Evolutionary conservation across 2,113 vertebrate species (phyloP), one percentile per base, ranked within the genome.

Genomic region (Leptosomus discolor): DNA sequence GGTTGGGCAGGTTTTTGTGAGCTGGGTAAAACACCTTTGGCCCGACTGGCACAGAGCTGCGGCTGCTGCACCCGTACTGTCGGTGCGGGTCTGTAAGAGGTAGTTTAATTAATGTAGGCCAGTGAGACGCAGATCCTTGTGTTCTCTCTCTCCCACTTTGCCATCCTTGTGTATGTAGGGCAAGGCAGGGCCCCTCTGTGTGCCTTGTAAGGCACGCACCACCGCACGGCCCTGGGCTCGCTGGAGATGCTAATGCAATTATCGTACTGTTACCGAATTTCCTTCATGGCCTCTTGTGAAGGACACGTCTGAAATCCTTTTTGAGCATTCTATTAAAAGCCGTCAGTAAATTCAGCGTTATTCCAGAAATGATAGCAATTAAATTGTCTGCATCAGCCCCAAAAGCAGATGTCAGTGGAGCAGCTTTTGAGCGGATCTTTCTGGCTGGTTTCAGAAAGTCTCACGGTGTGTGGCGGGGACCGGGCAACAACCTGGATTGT

Each of bases 221-320:
- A 18, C 36, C 5, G 3, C 6, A 4, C 11, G 3, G 78, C 81
- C 89, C 84, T 78, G 71, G 91, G 89, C 91, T 78, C 21, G 9
- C 69, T 91, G 84, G 92, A 96, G 92, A 85, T 95, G 91, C 86
- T 96, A 92, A 96, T 96, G 92, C 82, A 96, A 92, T 97, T 95
- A 97, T 54, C 13, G 1, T 56, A 48, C 88, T 91, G 51, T 94
- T 91, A 63, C 88, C 45, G 92, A 75, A 43, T 95, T 97, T 86
- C 94, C 83, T 95, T 94, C 89, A 34, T 96, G 73, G 96, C 94
- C 86, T 97, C 82, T 93, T 77, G 41, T 95, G 97, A 97, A 95
- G 96, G 94, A 92, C 92, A 15, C 3, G 3, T 85, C 91, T 92
- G 77, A 96, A 95, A 95, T 86, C 45, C 73, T 94, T 95, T 94